phyloP scores from a whole-genome alignment of 1,140 invertebrate species.

The Macrostomum lignano region DNA sequence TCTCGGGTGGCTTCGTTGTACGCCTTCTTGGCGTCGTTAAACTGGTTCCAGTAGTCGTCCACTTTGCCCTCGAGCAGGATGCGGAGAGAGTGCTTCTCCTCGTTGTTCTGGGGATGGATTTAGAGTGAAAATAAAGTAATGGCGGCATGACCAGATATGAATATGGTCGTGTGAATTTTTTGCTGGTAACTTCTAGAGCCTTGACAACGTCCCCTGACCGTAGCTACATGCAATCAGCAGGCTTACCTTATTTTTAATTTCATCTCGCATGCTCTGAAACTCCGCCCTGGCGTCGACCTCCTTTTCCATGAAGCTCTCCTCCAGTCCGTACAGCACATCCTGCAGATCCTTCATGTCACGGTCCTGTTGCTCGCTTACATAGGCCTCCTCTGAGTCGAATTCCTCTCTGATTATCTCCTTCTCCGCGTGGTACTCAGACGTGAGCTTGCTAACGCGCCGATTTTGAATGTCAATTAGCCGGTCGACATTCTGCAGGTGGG shows the following conservation, averaged over 20 bases:
- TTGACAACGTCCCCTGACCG: too few relatives aligned
- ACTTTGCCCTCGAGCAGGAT: conserved; percentile 18
- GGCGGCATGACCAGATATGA: background rate
- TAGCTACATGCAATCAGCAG: too few relatives aligned
- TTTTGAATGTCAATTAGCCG: conserved; percentile 23
- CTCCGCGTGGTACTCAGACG: conserved; percentile 16
- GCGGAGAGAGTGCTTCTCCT: conserved; percentile 26
- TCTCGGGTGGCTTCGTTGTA: conserved; percentile 27
- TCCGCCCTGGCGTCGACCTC: conserved; percentile 26
- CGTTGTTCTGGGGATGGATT: conserved; percentile 17
- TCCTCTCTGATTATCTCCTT: conserved; percentile 19
- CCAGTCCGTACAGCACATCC: conserved; percentile 28
- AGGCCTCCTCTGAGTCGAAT: conserved; percentile 13
- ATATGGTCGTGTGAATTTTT: too few relatives aligned
- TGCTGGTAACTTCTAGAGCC: too few relatives aligned
- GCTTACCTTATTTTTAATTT: conserved; percentile 27
- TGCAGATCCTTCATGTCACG: conserved; percentile 22
- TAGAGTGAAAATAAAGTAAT: background rate
- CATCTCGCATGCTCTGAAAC: conserved; percentile 25
- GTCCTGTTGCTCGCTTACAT: conserved; percentile 17
- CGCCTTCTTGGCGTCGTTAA: conserved; percentile 15
- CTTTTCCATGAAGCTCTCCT: conserved; percentile 22
- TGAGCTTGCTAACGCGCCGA: conserved; percentile 13
- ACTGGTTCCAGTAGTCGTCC: conserved; percentile 21
- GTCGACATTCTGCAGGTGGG: too few relatives aligned